Evolutionary conservation across 2,888 invertebrate species (phyloP), one percentile per base, ranked within the genome.

Genomic region (Erpobdella octoculata): DNA sequence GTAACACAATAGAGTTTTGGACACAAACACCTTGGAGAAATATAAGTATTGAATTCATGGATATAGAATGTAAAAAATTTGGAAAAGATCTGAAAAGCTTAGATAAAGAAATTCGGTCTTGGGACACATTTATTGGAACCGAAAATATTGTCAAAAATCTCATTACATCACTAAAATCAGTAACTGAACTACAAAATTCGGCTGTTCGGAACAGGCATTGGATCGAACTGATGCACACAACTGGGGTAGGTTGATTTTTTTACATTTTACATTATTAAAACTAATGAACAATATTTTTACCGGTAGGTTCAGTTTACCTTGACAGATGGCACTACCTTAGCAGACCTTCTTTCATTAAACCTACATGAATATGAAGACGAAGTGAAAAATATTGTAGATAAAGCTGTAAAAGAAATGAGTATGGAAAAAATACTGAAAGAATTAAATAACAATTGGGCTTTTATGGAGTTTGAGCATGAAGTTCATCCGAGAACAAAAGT

Each of bases 1-100:
- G 89, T 77, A 91, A 92, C 2, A 90, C 91, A 79, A 92, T 96
- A 68, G 91, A 93, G 79, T 93, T 93, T 80, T 96, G 96, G 96
- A 95, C 95, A 83, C 93, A 91, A 0, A 95, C 95, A 0, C 92
- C 92, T 0, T 96, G 96, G 96, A 88, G 92, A 72, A 92, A 93
- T 82, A 93, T 96, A 74, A 94, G 96, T 80, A 94, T 95, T 48
- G 96, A 96, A 85, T 93, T 93, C 80, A 95, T 96, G 94, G 96
- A 96, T 35, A 92, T 95, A 77, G 95, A 96, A 83, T 95, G 95
- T 83, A 96, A 96, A 82, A 93, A 94, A 81, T 96, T 95, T 83
- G 92, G 94, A 1, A 95, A 96, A 84, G 82, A 82, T 72, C 80
- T 83, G 75, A 78, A 80, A n/a, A 77, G 91, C 71, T 83, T 96